phyloP scores from a whole-genome alignment of 2,797 vertebrate species.

The Thamnophis elegans region DNA sequence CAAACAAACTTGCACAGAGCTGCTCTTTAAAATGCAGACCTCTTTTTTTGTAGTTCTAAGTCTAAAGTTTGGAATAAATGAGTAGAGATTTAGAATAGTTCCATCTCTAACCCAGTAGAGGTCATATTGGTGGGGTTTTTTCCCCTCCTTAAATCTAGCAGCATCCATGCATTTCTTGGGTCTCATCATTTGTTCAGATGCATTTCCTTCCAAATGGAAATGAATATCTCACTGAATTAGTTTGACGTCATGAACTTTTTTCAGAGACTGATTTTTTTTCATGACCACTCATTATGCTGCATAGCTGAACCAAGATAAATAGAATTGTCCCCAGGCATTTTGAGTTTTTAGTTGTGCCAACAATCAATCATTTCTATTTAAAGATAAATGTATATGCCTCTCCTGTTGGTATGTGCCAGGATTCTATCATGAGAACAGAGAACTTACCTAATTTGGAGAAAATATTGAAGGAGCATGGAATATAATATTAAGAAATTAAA shows the following conservation, averaged over 20 bases:
- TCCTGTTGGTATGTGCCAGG: slow-evolving; percentile 9
- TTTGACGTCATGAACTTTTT: slow-evolving; percentile 52
- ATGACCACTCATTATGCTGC: slow-evolving; percentile 70
- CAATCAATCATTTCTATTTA: slow-evolving; percentile 45
- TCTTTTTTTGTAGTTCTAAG: background rate
- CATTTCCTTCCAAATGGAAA: slow-evolving; percentile 36
- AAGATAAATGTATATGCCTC: slow-evolving; percentile 33
- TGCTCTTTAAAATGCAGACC: background rate
- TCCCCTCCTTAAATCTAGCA: slow-evolving; percentile 45
- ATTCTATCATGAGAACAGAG: background rate
- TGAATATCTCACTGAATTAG: slow-evolving; percentile 36
- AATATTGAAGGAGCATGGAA: background rate
- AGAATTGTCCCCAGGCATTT: slow-evolving; percentile 57
- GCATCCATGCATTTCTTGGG: slow-evolving; percentile 42
- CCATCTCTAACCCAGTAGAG: background rate
- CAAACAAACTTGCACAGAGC: background rate
- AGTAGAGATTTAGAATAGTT: slow-evolving; percentile 7
- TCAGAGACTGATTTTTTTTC: slow-evolving; percentile 55
- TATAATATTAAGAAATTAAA: background rate
- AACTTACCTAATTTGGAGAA: background rate
- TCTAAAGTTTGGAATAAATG: background rate
- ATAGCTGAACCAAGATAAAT: slow-evolving; percentile 43
- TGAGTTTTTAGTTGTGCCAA: slow-evolving; percentile 70
- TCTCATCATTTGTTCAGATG: slow-evolving; percentile 39
- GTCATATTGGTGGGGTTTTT: background rate